phyloP scores from a whole-genome alignment of 2,113 vertebrate species.

The Nannobrachium achirus region DNA sequence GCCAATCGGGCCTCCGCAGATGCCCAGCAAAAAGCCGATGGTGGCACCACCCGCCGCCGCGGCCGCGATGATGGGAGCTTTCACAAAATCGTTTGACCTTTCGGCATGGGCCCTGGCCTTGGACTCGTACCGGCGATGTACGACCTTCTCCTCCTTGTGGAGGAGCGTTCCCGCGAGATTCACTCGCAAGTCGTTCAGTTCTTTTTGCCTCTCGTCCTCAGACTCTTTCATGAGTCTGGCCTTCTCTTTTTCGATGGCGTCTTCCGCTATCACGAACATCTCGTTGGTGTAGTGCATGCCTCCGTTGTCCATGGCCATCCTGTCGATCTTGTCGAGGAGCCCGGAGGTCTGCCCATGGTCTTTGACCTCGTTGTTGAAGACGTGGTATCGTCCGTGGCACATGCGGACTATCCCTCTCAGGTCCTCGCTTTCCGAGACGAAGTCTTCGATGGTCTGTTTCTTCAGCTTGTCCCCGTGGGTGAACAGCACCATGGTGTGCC shows the following conservation, averaged over 20 bases:
- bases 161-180: neutral
- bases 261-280: constrained; percentile 28
- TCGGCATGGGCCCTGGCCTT: too few relatives aligned
- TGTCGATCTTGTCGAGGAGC: constrained; percentile 33
- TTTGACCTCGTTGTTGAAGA: constrained; percentile 33
- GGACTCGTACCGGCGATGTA: too few relatives aligned
- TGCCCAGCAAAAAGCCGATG: too few relatives aligned
- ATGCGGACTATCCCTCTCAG: constrained; percentile 13
- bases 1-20: too few relatives aligned
- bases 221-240: constrained; percentile 26
- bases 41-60: too few relatives aligned
- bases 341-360: constrained; percentile 27
- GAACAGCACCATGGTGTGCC: constrained; percentile 69
- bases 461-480: constrained; percentile 59
- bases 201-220: constrained; percentile 11
- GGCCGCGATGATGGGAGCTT: too few relatives aligned
- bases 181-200: neutral
- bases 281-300: constrained; percentile 26
- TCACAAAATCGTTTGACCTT: too few relatives aligned
- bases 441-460: constrained; percentile 22
- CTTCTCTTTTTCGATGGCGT: constrained; percentile 32
- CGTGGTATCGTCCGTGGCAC: constrained; percentile 20
- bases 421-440: neutral
- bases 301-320: constrained; percentile 18
- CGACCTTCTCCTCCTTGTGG: neutral